Evolutionary conservation across 2,797 vertebrate species (phyloP).

Genomic region (Artibeus lituratus): DNA sequence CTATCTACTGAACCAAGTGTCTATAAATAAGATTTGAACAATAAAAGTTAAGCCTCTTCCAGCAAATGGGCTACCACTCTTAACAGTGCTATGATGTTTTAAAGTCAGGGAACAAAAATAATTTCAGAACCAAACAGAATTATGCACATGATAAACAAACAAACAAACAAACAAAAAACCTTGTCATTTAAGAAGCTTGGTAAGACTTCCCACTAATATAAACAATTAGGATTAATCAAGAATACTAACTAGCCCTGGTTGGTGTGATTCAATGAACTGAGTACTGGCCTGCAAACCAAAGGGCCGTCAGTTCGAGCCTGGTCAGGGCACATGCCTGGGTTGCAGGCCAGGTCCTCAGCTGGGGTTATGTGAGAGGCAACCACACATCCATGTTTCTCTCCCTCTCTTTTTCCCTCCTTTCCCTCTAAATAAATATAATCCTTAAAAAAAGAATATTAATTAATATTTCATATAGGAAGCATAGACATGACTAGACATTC

Average conservation of each 20-base stretch:
- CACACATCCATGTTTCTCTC: too few relatives aligned
- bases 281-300: too few relatives aligned
- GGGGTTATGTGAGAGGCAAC: too few relatives aligned
- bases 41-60: background rate
- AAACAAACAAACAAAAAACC: background rate
- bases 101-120: background rate
- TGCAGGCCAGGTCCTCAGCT: too few relatives aligned
- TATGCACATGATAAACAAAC: background rate
- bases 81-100: background rate
- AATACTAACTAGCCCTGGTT: background rate
- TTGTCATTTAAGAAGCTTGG: background rate
- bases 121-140: background rate
- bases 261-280: too few relatives aligned
- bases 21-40: background rate
- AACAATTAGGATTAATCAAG: background rate
- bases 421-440: too few relatives aligned
- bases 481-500: background rate
- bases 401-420: too few relatives aligned
- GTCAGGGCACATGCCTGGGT: too few relatives aligned
- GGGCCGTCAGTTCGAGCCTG: too few relatives aligned
- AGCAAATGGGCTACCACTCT: background rate
- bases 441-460: background rate
- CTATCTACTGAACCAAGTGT: background rate
- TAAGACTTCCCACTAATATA: background rate
- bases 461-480: conserved; percentile 29